A percentile compares a stretch with the other conserved stretches of the same genome.
Evolutionary conservation across 2,888 invertebrate genomes (phyloP).

Genomic region (Caenorhabditis sp.): DNA sequence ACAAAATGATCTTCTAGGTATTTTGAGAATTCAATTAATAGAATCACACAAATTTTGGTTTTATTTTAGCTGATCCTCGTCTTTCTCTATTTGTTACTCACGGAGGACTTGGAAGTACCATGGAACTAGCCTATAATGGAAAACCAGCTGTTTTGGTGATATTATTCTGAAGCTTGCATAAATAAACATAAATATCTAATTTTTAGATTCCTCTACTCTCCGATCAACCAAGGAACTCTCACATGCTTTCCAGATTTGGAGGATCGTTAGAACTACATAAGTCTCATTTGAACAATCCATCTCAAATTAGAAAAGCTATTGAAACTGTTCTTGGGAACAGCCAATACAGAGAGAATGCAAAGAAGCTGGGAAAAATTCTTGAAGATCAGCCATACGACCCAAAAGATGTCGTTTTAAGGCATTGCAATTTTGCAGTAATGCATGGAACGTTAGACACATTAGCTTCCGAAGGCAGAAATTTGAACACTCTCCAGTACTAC

Average conservation of each 20-base stretch:
- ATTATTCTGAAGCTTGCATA: neutral
- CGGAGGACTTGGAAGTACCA: constrained; percentile 42
- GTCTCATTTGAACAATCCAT: constrained; percentile 16
- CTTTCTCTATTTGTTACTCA: constrained; percentile 50
- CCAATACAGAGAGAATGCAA: constrained; percentile 44
- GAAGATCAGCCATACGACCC: constrained; percentile 46
- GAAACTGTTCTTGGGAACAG: constrained; percentile 29
- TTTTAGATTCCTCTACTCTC: constrained; percentile 56
- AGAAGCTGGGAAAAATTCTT: constrained; percentile 33
- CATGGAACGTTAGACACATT: constrained; percentile 40
- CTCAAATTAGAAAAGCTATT: constrained; percentile 39
- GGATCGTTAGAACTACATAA: constrained; percentile 50
- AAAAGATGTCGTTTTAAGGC: constrained; percentile 57
- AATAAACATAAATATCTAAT: neutral
- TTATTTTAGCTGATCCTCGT: constrained; percentile 8
- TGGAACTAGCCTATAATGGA: constrained; percentile 54
- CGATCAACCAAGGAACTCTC: constrained; percentile 61
- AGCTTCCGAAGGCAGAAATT: constrained; percentile 46
- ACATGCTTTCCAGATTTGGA: constrained; percentile 63
- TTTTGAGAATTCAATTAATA: too few species aligned
- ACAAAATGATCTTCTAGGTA: constrained; percentile 62
- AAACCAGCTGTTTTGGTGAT: constrained; percentile 49
- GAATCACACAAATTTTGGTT: too few species aligned
- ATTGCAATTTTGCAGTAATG: constrained; percentile 53
- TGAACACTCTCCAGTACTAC: constrained; percentile 58